Percentiles rank a stretch among this genome's conserved stretches.
Conservation (phyloP, 30 jellyfish, hydroid and myxozoan genomes). For the Mastigias papua region DNA sequence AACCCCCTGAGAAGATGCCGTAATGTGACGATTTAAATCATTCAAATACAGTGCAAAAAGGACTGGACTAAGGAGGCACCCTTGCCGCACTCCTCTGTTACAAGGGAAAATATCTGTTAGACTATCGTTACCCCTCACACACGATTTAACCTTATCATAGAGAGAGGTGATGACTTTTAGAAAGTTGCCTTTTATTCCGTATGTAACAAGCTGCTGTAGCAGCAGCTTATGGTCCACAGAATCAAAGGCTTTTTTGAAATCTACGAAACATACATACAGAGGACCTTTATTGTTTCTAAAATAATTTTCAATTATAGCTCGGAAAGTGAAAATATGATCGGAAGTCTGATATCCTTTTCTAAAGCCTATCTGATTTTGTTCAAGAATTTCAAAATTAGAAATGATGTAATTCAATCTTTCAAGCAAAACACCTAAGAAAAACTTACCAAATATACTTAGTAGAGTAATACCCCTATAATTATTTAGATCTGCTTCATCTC, state of each 20-base stretch:
- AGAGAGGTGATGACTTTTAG: conserved; percentile 42
- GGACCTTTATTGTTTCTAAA: conserved; percentile 50
- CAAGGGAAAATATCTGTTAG: conserved; percentile 44
- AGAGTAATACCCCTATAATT: conserved; percentile 49
- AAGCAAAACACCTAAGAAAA: conserved; percentile 37
- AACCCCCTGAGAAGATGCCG: conserved; percentile 29
- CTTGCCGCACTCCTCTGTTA: conserved; percentile 60
- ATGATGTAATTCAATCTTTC: conserved; percentile 32
- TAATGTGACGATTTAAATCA: conserved; percentile 36
- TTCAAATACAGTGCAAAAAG: conserved; percentile 65
- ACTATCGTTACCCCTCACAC: conserved; percentile 60
- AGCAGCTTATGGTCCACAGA: conserved; percentile 52
- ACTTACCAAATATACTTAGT: conserved; percentile 35
- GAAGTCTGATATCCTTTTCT: conserved; percentile 60
- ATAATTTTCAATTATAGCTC: conserved; percentile 37
- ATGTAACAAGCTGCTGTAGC: conserved; percentile 30
- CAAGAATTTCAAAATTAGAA: conserved; percentile 23
- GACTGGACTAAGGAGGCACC: conserved; percentile 58
- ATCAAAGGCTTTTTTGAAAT: conserved; percentile 43
- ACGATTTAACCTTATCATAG: conserved; percentile 40
- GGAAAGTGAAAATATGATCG: conserved; percentile 42
- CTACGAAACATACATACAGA: conserved; percentile 29
- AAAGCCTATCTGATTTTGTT: conserved; percentile 57
- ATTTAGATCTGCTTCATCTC: conserved; percentile 19
- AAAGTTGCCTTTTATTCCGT: conserved; percentile 59